These are phyloP conservation scores for Meiosimyza platycephala DNA, from an alignment of 2,888 invertebrate species.

Conservation along the genomic window DNA sequence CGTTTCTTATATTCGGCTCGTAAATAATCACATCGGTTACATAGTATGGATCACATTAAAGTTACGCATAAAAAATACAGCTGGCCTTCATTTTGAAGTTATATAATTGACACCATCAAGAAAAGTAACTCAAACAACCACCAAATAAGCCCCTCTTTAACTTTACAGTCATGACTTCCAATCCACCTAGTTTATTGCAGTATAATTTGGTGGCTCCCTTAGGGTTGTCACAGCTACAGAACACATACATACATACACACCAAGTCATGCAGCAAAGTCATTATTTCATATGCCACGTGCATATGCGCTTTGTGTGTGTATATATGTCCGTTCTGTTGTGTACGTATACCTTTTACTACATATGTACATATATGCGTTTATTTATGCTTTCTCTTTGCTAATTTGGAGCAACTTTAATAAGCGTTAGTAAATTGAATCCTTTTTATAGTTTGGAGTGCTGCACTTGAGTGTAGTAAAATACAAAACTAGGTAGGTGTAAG, in stretches of 20 bases:
- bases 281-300: not conserved
- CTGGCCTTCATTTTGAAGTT: conserved; percentile 23
- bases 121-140: too few relatives aligned
- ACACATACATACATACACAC: not conserved
- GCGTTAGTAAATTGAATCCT: conserved; percentile 10
- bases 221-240: not conserved
- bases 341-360: too few relatives aligned
- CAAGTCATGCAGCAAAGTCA: too few relatives aligned
- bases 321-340: not conserved
- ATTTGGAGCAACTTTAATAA: conserved; percentile 12
- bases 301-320: not conserved
- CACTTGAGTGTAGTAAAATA: too few relatives aligned
- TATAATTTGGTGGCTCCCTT: not conserved
- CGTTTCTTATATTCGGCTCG: too few relatives aligned
- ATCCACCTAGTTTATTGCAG: not conserved
- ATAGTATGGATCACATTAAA: too few relatives aligned
- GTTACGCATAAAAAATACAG: not conserved
- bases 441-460: not conserved
- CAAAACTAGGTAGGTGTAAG: too few relatives aligned
- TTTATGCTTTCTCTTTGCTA: not conserved
- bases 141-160: too few relatives aligned
- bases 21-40: too few relatives aligned
- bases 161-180: not conserved
- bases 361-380: too few relatives aligned
- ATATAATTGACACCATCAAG: conserved; percentile 22